Conservation (phyloP, 1,140 invertebrate genomes). For the Hyphantria cunea region DNA sequence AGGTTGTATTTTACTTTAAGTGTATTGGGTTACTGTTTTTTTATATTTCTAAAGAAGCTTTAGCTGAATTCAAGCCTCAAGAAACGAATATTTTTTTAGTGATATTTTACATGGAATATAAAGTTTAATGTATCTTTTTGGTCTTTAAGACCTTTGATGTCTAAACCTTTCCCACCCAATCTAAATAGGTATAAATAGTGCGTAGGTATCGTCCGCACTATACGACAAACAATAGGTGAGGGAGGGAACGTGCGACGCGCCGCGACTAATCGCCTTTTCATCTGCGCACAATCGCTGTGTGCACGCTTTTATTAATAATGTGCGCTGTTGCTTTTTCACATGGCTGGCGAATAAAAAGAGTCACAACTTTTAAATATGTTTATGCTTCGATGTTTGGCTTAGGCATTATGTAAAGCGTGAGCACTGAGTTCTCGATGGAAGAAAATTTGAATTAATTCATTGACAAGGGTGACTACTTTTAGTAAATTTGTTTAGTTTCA, state of each 20-base stretch:
- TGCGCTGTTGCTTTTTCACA: constrained; percentile 51
- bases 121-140: too few species aligned
- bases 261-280: constrained; percentile 47
- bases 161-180: constrained; percentile 3
- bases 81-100: too few species aligned
- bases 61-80: too few species aligned
- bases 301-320: constrained; percentile 70
- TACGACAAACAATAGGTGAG: constrained; percentile 33
- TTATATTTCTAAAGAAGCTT: too few species aligned
- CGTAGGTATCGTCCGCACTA: constrained; percentile 26
- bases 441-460: too few species aligned
- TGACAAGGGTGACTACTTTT: too few species aligned
- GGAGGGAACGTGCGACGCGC: constrained; percentile 20
- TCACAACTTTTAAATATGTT: constrained; percentile 32
- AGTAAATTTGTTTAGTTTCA: too few species aligned
- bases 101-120: too few species aligned
- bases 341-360: constrained; percentile 38
- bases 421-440: background rate
- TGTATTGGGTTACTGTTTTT: too few species aligned
- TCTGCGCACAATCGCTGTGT: constrained; percentile 55
- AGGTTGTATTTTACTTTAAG: too few species aligned
- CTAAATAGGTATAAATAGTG: constrained; percentile 53
- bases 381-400: constrained; percentile 10
- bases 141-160: constrained; percentile 11
- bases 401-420: background rate